Evolutionary conservation across 2,797 vertebrate species (phyloP).

Genomic region (Pangasius macronema): DNA sequence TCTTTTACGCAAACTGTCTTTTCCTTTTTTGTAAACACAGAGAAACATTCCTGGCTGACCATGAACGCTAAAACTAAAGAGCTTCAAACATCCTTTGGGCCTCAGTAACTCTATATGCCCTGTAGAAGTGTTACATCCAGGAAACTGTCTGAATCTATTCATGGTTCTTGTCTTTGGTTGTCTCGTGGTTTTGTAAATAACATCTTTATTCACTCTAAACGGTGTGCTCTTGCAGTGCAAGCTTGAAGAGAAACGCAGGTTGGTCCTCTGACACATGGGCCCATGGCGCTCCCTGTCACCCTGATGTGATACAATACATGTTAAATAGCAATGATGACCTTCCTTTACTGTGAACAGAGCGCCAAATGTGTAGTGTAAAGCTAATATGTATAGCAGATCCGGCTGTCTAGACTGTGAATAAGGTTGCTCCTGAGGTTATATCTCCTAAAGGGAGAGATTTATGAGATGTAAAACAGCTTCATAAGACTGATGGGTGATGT

Average conservation of each 20-base stretch:
- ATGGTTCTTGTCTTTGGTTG: slow-evolving; percentile 16
- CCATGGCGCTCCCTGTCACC: slow-evolving; percentile 3
- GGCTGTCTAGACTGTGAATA: slow-evolving; percentile 21
- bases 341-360: slow-evolving; percentile 19
- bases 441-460: neutral
- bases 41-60: neutral
- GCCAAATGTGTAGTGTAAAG: slow-evolving; percentile 6
- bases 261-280: neutral
- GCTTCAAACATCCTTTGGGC: neutral
- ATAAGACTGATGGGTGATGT: neutral
- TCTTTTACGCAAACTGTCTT: neutral
- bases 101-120: neutral
- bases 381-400: slow-evolving; percentile 36
- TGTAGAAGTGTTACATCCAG: neutral
- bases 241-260: slow-evolving; percentile 11
- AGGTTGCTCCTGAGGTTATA: slow-evolving; percentile 19
- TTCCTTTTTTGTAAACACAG: neutral
- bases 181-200: slow-evolving; percentile 1
- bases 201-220: slow-evolving; percentile 20
- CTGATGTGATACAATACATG: slow-evolving; percentile 16
- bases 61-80: neutral
- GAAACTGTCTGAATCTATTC: slow-evolving; percentile 7
- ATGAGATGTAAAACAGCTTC: neutral
- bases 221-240: neutral
- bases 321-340: neutral